Evolutionary conservation across 2,113 vertebrate species (phyloP).

Genomic region (Sceloporus undulatus): DNA sequence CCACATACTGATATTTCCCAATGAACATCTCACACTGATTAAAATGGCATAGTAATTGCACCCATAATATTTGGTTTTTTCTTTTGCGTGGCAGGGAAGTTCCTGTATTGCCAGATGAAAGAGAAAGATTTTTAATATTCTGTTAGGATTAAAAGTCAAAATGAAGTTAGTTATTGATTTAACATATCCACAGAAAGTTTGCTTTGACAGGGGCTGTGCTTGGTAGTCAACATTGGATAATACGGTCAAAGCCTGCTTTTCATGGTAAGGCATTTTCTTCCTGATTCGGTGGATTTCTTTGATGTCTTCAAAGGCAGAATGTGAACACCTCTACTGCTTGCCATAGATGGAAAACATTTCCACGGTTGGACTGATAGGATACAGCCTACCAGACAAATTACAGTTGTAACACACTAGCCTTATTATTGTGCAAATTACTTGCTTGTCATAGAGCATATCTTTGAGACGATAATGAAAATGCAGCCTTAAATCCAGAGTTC

Average conservation of each 20-base stretch:
- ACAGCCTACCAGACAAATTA: constrained; percentile 19
- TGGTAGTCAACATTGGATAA: constrained; percentile 4
- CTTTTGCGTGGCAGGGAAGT: neutral
- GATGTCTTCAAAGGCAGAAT: constrained; percentile 28
- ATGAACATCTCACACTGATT: neutral
- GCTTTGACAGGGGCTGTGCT: neutral
- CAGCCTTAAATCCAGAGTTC: neutral
- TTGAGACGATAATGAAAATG: constrained; percentile 11
- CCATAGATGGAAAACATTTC: neutral
- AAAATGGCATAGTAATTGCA: neutral
- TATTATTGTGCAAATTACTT: constrained; percentile 32
- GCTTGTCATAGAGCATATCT: constrained; percentile 27
- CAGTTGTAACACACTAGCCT: neutral
- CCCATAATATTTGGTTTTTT: neutral
- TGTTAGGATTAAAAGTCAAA: neutral
- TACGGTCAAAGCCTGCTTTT: neutral
- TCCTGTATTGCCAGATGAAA: constrained; percentile 23
- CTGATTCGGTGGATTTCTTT: constrained; percentile 4
- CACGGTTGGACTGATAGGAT: neutral
- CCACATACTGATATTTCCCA: too few species aligned
- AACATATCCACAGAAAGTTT: neutral
- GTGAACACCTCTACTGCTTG: constrained; percentile 25
- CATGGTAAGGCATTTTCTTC: neutral
- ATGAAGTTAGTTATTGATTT: constrained; percentile 10
- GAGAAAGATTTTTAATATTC: neutral